Base-by-base conservation (phyloP, 2,797 vertebrate species). In the Sebastes steindachneri region DNA sequence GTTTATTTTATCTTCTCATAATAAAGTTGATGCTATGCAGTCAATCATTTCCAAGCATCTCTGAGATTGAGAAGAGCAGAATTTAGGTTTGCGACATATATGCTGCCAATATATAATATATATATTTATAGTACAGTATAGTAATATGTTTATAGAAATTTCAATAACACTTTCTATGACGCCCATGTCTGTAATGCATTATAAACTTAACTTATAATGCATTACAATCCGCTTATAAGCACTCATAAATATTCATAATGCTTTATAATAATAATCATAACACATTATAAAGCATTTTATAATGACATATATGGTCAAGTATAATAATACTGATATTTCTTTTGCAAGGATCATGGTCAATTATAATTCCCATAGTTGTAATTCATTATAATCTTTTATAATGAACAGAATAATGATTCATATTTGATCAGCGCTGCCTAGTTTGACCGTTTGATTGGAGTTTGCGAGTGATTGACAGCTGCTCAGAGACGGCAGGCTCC, bases 1-100 rank as follows among this genome's bases (percentile, higher is more conserved):
- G n/a, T 77, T 68, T 4, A 25, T 80, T 54, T 51, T 9, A 12
- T 25, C 14, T 45, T 51, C 9, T 48, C 7, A 26, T 66, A 48
- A 48, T 41, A 60, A 58, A 14, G 37, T 58, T 59, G 21, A 51
- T 48, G 28, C 41, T 70, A 17, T 45, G 1, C 29, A 19, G 59
- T 51, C 55, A 0, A 26, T 60, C 15, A 23, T 58, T 37, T 51
- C 68, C 4, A 69, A 79, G 63, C 25, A n/a, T 59, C 28, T 23
- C 31, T 58, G 25, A 72, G 41, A 57, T 15, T 25, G 35, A 72
- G 10, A 64, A 8, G 41, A 64, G 23, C 25, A 31, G 41, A 82
- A 45, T 59, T 51, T 37, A 59, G 45, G 9, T 75, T 83, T 37
- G 26, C 15, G 1, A 12, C n/a, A 12, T 14, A 45, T 23, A 68